phyloP scores from a whole-genome alignment of 2,797 vertebrate genomes.

The Diglossa cyanea region DNA sequence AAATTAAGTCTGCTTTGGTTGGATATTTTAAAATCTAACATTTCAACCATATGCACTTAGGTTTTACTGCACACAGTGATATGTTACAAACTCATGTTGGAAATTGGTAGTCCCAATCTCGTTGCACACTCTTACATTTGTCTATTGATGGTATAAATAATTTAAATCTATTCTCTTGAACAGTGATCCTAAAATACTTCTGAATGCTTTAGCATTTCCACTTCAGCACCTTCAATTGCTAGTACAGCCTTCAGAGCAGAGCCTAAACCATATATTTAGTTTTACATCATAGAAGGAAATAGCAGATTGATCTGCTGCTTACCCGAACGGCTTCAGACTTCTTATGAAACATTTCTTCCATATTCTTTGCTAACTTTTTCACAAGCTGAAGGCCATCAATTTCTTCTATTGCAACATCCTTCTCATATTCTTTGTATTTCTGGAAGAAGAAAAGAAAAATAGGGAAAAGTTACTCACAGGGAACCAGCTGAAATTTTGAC shows the following conservation, averaged over 20 bases:
- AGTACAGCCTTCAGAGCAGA: background rate
- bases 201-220: background rate
- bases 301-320: conserved; percentile 54
- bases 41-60: background rate
- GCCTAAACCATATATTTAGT: background rate
- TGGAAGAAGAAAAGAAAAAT: conserved; percentile 59
- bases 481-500: background rate
- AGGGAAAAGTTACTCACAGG: background rate
- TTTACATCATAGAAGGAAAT: background rate
- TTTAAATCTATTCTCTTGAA: background rate
- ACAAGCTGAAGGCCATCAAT: conserved; percentile 94
- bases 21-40: background rate
- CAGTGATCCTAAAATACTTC: background rate
- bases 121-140: background rate
- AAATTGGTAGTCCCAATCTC: background rate
- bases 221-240: background rate
- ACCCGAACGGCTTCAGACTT: conserved; percentile 95
- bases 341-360: conserved; percentile 99
- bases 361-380: conserved; percentile 91
- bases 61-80: background rate
- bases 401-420: conserved; percentile 90
- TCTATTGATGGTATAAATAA: background rate
- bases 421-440: conserved; percentile 98
- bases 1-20: background rate
- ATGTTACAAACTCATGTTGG: background rate